phyloP scores from a whole-genome alignment of 1,140 invertebrate genomes.

The Trachymyrmex cornetzi region DNA sequence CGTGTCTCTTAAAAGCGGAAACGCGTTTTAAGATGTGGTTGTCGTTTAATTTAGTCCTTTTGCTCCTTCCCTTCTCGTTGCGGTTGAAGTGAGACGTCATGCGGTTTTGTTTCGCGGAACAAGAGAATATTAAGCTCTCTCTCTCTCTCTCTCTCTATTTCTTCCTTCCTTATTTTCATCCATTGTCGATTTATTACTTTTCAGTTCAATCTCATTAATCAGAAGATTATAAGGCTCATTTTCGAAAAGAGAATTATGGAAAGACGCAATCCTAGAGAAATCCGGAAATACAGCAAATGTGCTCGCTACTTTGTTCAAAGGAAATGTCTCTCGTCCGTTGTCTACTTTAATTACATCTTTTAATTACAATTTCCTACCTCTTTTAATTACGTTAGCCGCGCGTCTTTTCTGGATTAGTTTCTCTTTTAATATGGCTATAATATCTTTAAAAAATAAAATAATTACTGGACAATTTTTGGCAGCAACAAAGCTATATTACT shows the following conservation, averaged over 20 bases:
- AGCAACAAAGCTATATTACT: not conserved
- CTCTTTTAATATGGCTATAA: not conserved
- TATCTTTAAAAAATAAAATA: slow-evolving; percentile 30
- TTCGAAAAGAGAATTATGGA: slow-evolving; percentile 41
- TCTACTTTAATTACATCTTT: slow-evolving; percentile 67
- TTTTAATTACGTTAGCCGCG: slow-evolving; percentile 61
- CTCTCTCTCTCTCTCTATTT: not conserved
- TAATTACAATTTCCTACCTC: slow-evolving; percentile 54
- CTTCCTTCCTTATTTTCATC: slow-evolving; percentile 6
- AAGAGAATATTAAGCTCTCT: slow-evolving; percentile 7
- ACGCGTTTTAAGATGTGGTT: slow-evolving; percentile 32
- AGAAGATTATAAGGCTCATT: not conserved
- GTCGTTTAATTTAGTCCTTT: slow-evolving; percentile 41
- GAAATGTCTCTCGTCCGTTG: slow-evolving; percentile 29
- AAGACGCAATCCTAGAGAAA: slow-evolving; percentile 45
- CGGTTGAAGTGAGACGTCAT: slow-evolving; percentile 1
- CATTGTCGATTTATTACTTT: slow-evolving; percentile 50
- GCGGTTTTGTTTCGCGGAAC: slow-evolving; percentile 37
- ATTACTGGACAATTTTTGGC: slow-evolving; percentile 43
- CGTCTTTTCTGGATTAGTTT: slow-evolving; percentile 39
- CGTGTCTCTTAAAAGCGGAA: slow-evolving; percentile 30
- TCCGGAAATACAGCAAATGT: slow-evolving; percentile 30
- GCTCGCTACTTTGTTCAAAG: slow-evolving; percentile 28
- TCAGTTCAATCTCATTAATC: slow-evolving; percentile 34
- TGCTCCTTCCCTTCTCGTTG: not conserved